Percentiles rank a stretch among this genome's conserved stretches.
These are phyloP conservation scores for Sternarchorhynchus goeldii DNA, from an alignment of 2,797 vertebrate species.

Conservation along the genomic window DNA sequence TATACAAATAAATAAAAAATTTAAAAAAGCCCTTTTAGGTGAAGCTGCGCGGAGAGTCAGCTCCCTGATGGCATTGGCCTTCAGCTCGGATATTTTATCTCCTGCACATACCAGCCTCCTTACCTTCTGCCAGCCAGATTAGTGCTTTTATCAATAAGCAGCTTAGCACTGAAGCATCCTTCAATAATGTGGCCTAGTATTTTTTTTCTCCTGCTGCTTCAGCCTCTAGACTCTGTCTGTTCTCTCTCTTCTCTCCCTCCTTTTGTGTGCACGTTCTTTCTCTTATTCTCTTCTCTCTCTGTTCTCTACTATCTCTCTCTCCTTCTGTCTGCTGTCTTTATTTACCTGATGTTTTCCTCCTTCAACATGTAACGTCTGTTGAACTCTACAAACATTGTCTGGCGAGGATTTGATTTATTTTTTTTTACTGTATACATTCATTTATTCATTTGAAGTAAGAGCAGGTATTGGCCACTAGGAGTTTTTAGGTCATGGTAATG, in stretches of 20 bases:
- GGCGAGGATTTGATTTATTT: background rate
- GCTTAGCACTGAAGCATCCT: slow-evolving; percentile 81
- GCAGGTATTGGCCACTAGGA: slow-evolving; percentile 17
- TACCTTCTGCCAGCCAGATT: slow-evolving; percentile 83
- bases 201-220: slow-evolving; percentile 67
- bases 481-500: slow-evolving; percentile 43
- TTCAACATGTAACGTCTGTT: background rate
- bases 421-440: background rate
- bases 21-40: slow-evolving; percentile 73
- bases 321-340: background rate
- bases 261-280: slow-evolving; percentile 51
- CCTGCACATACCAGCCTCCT: slow-evolving; percentile 73
- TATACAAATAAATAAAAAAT: background rate
- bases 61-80: slow-evolving; percentile 74
- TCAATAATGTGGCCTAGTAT: slow-evolving; percentile 77
- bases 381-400: background rate
- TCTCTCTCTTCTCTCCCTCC: slow-evolving; percentile 41
- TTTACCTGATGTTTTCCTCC: background rate
- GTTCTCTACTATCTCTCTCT: background rate
- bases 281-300: slow-evolving; percentile 20
- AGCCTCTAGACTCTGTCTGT: slow-evolving; percentile 58
- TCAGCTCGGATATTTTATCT: slow-evolving; percentile 80
- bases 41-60: slow-evolving; percentile 73
- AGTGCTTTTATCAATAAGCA: slow-evolving; percentile 86
- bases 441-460: background rate